Percentiles rank a stretch among this genome's conserved stretches.
phyloP scores from a whole-genome alignment of 2,888 invertebrate species.

The Alsophila aescularia region DNA sequence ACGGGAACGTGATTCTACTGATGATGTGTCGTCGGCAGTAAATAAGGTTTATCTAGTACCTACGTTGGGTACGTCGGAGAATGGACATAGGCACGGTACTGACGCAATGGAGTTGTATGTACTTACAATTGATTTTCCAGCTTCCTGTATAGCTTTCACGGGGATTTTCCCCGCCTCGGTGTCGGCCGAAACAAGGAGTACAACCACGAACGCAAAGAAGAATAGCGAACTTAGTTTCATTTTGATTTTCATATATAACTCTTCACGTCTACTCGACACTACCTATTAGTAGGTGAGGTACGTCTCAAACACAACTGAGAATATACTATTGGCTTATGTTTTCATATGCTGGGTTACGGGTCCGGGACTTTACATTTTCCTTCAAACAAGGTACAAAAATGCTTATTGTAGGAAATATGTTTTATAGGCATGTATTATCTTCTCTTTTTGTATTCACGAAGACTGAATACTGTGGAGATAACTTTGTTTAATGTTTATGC shows the following conservation, averaged over 20 bases:
- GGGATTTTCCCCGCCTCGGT: conserved; percentile 33
- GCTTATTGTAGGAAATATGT: conserved; percentile 19
- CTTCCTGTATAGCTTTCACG: conserved; percentile 23
- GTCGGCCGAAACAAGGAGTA: conserved; percentile 35
- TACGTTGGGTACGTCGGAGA: too few species aligned
- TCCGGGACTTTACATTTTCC: conserved; percentile 30
- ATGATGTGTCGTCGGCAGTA: too few species aligned
- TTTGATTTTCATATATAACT: conserved; percentile 7
- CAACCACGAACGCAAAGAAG: conserved; percentile 30
- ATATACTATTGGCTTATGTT: conserved; percentile 22
- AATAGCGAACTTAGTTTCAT: conserved; percentile 40
- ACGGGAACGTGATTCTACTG: too few species aligned
- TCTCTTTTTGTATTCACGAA: too few species aligned
- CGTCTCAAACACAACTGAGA: conserved; percentile 17
- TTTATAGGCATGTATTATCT: too few species aligned
- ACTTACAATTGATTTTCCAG: conserved; percentile 31
- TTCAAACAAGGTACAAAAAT: conserved; percentile 3
- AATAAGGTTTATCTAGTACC: too few species aligned
- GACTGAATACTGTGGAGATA: too few species aligned
- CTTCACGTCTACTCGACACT: background rate
- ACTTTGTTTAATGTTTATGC: too few species aligned
- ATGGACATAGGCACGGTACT: too few species aligned
- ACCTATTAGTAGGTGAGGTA: conserved; percentile 22
- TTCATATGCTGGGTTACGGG: conserved; percentile 23
- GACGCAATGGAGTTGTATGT: too few species aligned